Evolutionary conservation across 2,113 vertebrate species (phyloP), one percentile per base, ranked within the genome.

Genomic region (Centropristis striata): DNA sequence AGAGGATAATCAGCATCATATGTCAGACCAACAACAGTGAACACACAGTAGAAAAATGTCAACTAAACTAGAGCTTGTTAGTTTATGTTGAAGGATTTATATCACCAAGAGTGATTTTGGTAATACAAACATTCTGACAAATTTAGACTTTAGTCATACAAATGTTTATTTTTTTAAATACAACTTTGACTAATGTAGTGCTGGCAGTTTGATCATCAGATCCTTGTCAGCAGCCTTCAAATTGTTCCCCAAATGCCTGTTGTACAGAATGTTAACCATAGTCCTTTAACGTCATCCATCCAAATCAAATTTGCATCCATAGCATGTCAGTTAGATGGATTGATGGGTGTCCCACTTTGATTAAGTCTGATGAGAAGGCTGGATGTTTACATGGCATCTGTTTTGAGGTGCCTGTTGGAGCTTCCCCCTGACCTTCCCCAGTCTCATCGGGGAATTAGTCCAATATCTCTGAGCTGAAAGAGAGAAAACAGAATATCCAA

Each of bases 311-410:
- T 4, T 25, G 10, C 25, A 21, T 21, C 16, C 36, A 9, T n/a
- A 37, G 18, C 4, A 9, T n/a, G 20, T 18, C n/a, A 46, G 54
- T 53, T 15, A 23, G 67, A 55, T 46, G 27, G n/a, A 37, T 27
- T 7, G 10, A 47, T 15, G 58, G 14, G 21, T 64, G 28, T 53
- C n/a, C 59, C 9, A 32, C 41, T 67, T 49, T 42, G 11, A 65
- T 66, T 25, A 46, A 1, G 6, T 23, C 18, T 23, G 39, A 81
- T 39, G 37, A 73, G 49, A 64, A 13, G 21, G 4, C 39, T 61
- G 41, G 16, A 47, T 58, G 58, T 66, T 85, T 72, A 55, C 47
- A 15, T n/a, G 15, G 21, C 21, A 15, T 76, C 25, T 75, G 57
- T 65, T 59, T 78, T 6, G 44, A 63, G 42, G 32, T 28, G 20